phyloP scores from a whole-genome alignment of 1,140 invertebrate species.

The Penaeus indicus region DNA sequence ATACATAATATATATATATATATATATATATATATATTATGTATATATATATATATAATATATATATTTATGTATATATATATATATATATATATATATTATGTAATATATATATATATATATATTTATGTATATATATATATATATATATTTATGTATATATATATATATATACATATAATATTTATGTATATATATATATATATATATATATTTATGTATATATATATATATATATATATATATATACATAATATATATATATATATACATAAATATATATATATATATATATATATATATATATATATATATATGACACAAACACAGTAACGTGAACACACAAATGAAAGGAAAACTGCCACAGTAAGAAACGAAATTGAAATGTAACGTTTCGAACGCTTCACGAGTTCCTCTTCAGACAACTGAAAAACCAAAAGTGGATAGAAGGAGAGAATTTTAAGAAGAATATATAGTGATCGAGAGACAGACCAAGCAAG shows the following conservation, averaged over 20 bases:
- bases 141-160: conserved; percentile 15
- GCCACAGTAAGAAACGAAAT: too few relatives aligned
- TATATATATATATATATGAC: not conserved
- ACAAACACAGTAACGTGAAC: too few relatives aligned
- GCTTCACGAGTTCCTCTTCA: too few relatives aligned
- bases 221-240: conserved; percentile 37
- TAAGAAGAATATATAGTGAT: too few relatives aligned
- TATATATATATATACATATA: conserved; percentile 3
- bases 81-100: not conserved
- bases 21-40: too few relatives aligned
- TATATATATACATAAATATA: not conserved
- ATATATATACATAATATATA: not conserved
- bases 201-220: not conserved
- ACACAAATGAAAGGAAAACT: too few relatives aligned
- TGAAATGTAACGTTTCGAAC: too few relatives aligned
- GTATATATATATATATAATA: too few relatives aligned
- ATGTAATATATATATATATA: conserved; percentile 21
- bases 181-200: conserved; percentile 26
- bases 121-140: conserved; percentile 31
- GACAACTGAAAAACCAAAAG: too few relatives aligned
- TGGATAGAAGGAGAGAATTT: too few relatives aligned
- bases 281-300: not conserved
- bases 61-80: too few relatives aligned
- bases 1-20: not conserved
- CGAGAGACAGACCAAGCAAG: too few relatives aligned